Base-by-base conservation (phyloP, 2,113 vertebrate genomes). In the Tapirus terrestris region DNA sequence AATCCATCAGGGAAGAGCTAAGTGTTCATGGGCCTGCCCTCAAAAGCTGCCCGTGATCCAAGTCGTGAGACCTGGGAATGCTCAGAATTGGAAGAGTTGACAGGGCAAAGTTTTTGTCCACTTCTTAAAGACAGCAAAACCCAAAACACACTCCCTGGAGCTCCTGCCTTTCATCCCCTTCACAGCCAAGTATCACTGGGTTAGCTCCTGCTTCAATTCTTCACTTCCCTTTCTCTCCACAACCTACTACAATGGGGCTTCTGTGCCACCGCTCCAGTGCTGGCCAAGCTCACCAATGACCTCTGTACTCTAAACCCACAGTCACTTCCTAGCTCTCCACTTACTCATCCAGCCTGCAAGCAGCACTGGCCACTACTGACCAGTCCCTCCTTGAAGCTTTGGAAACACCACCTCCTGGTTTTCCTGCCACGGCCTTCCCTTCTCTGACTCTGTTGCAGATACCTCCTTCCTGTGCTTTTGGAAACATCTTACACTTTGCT, bases 201-300 rank as follows among this genome's bases (percentile, higher is more conserved):
- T 9, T 6, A 5, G 31, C n/a, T 36, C 1, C 9, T 0, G 2
- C n/a, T 48, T 36, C 39, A 36, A 12, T 14, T 48, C 45, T 25
- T 8, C 48, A 36, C 25, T 51, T 12, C 48, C 51, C 25, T 51
- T 33, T 21, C 9, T 18, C 67, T 7, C 58, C 31, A 18, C 43
- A 18, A 0, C 39, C 53, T 51, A 65, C 33, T 2, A 16, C 23
- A 25, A 63, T 0, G 29, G 43, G 31, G 23, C 58, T 87, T 27
- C 33, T 6, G 4, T 36, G 45, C 33, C 4, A 7, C 14, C 1
- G 3, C 4, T 18, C 31, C 51, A 9, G 0, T 0, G 21, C 51
- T 20, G 0, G 20, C 25, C 16, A 65, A n/a, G 20, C 4, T 39
- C 43, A 51, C 86, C 18, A 16, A 7, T 11, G 29, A 70, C 68